These are phyloP conservation scores for Labeo rohita DNA, from an alignment of 2,113 vertebrate species.

Conservation along the genomic window DNA sequence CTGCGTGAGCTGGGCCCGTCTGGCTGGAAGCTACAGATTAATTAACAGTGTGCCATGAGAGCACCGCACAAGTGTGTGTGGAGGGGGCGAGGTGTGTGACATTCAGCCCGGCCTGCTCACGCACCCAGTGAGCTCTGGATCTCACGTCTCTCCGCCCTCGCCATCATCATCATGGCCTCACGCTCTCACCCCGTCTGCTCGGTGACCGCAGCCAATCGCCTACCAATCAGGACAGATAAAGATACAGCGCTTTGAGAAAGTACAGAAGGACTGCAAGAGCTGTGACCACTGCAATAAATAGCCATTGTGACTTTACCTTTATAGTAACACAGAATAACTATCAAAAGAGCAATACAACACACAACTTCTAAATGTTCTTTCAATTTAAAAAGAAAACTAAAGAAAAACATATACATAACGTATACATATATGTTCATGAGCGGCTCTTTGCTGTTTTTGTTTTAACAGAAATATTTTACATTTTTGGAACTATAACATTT, in stretches of 20 bases:
- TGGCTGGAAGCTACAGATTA: conserved; percentile 55
- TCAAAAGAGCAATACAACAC: neutral
- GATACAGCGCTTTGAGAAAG: neutral
- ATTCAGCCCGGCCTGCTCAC: conserved; percentile 42
- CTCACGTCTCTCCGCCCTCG: conserved; percentile 31
- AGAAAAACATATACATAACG: neutral
- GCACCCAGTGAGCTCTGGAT: conserved; percentile 14
- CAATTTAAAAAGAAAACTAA: neutral
- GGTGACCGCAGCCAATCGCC: conserved; percentile 48
- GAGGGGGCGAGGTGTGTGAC: conserved; percentile 56
- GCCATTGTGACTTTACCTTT: neutral
- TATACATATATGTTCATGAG: neutral
- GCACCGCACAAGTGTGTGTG: conserved; percentile 48
- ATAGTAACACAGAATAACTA: neutral
- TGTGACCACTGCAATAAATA: neutral
- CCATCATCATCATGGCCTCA: conserved; percentile 49
- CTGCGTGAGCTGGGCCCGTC: conserved; percentile 41
- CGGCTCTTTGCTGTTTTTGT: too few relatives aligned
- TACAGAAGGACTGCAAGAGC: neutral
- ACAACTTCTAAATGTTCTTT: neutral
- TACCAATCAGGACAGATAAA: neutral
- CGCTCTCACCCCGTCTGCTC: conserved; percentile 56
- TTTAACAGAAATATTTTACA: too few relatives aligned
- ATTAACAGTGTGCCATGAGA: conserved; percentile 54
- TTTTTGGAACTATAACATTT: too few relatives aligned